Evolutionary conservation across 2,888 invertebrate species (phyloP).

Genomic region (Monoplex corrugatus): DNA sequence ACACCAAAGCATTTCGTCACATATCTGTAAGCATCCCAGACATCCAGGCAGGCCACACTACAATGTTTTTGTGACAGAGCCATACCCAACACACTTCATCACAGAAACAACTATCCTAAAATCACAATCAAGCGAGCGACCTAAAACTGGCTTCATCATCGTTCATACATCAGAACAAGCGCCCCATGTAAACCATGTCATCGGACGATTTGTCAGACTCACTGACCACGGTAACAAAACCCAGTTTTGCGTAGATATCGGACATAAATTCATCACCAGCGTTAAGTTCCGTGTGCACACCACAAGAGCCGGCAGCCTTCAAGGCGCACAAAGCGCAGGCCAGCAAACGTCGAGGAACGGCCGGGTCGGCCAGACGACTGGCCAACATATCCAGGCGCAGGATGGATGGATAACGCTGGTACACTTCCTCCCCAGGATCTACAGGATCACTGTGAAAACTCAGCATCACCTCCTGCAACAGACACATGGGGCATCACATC

Average conservation of each 20-base stretch:
- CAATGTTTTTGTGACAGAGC: no score
- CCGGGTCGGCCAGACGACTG: conserved; percentile 82
- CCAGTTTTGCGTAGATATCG: conserved; percentile 93
- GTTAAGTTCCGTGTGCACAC: conserved; percentile 91
- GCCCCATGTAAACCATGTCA: conserved; percentile 70
- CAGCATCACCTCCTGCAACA: conserved; percentile 74
- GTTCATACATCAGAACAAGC: conserved; percentile 61
- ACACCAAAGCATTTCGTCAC: no score
- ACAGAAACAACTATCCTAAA: no score
- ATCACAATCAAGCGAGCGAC: no score
- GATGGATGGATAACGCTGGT: conserved; percentile 88
- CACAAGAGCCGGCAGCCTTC: conserved; percentile 92
- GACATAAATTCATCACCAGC: conserved; percentile 88
- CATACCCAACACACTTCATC: no score
- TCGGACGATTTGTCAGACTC: conserved; percentile 59
- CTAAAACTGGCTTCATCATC: no score
- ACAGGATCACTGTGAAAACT: conserved; percentile 72
- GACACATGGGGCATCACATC: no score
- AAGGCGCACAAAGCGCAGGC: conserved; percentile 92
- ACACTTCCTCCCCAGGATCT: conserved; percentile 66
- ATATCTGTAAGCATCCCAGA: no score
- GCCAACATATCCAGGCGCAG: conserved; percentile 89
- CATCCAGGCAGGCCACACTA: no score
- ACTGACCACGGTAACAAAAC: conserved; percentile 84
- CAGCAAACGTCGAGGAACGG: conserved; percentile 90